Conservation (phyloP, 2,797 vertebrate genomes). For the Phoeniculus purpureus region DNA sequence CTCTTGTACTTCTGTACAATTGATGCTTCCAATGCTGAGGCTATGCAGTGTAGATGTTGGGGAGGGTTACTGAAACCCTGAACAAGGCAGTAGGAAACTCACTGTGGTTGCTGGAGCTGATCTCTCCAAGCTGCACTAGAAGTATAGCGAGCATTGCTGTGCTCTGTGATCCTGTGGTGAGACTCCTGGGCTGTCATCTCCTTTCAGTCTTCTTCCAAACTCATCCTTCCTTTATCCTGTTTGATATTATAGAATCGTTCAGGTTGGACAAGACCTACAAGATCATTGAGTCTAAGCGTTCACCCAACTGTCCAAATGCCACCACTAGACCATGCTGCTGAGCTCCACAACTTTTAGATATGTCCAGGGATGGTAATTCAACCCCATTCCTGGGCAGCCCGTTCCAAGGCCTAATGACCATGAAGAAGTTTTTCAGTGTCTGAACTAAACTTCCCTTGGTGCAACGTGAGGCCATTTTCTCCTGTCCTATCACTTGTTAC, state of each 20-base stretch:
- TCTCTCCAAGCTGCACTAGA: neutral
- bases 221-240: neutral
- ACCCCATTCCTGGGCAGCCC: no score
- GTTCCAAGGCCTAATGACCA: no score
- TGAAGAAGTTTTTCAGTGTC: no score
- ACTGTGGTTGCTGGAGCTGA: neutral
- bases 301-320: no score
- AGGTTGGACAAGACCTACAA: no score
- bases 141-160: neutral
- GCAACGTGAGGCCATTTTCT: no score
- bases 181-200: neutral
- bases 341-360: no score
- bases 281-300: no score
- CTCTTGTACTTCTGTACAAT: rapidly evolving
- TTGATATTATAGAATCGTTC: neutral
- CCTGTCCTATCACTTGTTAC: no score
- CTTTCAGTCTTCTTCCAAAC: neutral
- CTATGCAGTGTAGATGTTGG: neutral
- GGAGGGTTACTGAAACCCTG: neutral
- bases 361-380: no score
- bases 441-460: no score
- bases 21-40: neutral
- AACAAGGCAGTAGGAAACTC: neutral
- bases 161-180: neutral
- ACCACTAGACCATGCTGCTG: no score